Conservation (phyloP, 2,113 vertebrate species). For the Dendrocopos noguchii region DNA sequence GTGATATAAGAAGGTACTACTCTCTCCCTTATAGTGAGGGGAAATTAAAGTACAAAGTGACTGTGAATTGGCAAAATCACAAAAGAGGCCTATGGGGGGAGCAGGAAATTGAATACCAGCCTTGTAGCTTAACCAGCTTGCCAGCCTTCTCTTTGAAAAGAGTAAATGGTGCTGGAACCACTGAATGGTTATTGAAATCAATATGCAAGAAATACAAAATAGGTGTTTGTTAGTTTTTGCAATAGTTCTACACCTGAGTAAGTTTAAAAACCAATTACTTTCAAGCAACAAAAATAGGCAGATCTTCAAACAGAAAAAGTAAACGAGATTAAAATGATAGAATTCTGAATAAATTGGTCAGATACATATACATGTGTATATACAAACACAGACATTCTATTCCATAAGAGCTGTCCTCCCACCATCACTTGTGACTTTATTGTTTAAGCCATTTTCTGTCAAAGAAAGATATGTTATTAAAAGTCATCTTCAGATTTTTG, state of each 20-base stretch:
- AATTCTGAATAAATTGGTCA: neutral
- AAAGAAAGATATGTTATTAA: neutral
- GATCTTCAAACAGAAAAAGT: neutral
- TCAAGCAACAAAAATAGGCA: neutral
- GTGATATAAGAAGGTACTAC: neutral
- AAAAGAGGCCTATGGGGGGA: conserved; percentile 1
- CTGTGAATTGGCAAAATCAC: conserved; percentile 29
- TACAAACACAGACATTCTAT: fast-evolving
- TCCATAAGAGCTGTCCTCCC: neutral
- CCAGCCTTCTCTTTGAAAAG: neutral
- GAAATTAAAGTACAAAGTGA: conserved; percentile 7
- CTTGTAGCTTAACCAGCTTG: neutral
- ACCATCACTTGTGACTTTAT: neutral
- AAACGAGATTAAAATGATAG: neutral
- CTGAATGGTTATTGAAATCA: neutral
- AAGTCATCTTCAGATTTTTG: neutral
- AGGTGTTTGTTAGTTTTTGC: neutral
- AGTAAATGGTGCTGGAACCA: neutral
- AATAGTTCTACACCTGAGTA: neutral
- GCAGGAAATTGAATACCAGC: conserved; percentile 24
- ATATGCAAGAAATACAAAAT: neutral
- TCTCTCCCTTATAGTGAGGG: neutral
- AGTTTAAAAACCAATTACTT: neutral
- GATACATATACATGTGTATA: fast-evolving
- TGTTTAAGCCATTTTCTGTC: neutral